Evolutionary conservation across 2,113 vertebrate species (phyloP).

Genomic region (Neotragus pygmaeus): DNA sequence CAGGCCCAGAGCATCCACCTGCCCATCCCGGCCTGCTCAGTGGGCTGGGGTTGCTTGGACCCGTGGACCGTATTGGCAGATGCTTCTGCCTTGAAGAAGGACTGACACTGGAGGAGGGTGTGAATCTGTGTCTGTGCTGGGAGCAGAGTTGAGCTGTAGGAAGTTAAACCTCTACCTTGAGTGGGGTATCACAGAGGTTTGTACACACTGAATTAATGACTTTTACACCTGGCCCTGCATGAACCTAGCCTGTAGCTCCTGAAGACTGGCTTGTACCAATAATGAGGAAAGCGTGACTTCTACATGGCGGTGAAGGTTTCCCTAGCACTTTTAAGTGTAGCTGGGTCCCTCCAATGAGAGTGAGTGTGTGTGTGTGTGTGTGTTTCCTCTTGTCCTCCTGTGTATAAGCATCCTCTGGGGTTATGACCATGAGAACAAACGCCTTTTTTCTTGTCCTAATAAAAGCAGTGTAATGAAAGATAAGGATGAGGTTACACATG

Average conservation of each 20-base stretch:
- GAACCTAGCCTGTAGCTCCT: background rate
- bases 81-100: background rate
- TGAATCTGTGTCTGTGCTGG: background rate
- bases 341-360: background rate
- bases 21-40: no score
- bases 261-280: background rate
- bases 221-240: background rate
- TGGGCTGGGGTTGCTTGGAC: background rate
- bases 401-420: conserved; percentile 49
- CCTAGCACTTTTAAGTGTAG: conserved; percentile 28
- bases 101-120: background rate
- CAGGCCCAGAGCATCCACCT: background rate
- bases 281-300: conserved; percentile 27
- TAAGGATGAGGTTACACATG: conserved; percentile 37
- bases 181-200: background rate
- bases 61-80: background rate
- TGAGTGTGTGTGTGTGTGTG: background rate
- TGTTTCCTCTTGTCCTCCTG: conserved; percentile 3
- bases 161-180: background rate
- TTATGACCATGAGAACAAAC: conserved; percentile 53
- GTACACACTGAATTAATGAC: background rate
- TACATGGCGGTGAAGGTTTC: background rate
- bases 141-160: background rate
- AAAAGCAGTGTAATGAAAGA: conserved; percentile 58
- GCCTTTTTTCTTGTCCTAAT: conserved; percentile 36